A percentile compares a stretch with the other conserved stretches of the same genome.
Conservation (phyloP, 2,113 vertebrate genomes). For the Promerops cafer region DNA sequence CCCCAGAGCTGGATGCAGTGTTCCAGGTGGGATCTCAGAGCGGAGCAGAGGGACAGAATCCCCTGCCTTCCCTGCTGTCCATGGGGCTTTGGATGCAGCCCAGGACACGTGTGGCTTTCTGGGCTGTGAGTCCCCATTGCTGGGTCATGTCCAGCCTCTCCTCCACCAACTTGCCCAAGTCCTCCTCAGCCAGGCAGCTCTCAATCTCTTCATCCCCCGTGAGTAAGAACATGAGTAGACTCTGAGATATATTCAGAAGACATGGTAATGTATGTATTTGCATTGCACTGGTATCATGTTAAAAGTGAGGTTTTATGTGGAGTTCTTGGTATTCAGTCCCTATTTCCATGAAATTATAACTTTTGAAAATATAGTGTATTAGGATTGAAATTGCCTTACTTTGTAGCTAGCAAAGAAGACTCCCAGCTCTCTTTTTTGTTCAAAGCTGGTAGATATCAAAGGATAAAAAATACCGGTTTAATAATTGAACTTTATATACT, state of each 20-base stretch:
- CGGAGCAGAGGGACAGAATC: background rate
- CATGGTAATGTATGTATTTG: background rate
- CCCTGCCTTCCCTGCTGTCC: background rate
- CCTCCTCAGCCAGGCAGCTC: background rate
- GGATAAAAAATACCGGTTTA: background rate
- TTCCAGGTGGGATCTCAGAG: background rate
- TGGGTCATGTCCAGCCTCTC: background rate
- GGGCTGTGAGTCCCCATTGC: background rate
- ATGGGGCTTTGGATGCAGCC: background rate
- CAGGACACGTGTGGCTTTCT: background rate
- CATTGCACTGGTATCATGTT: background rate
- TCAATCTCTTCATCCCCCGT: fast-evolving
- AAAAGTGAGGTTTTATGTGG: background rate
- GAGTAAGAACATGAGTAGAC: background rate
- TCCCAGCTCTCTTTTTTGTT: background rate
- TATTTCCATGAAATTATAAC: background rate
- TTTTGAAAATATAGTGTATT: background rate
- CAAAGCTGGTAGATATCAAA: background rate
- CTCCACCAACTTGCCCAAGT: background rate
- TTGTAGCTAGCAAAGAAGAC: background rate
- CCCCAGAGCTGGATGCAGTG: background rate
- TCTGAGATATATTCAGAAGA: background rate
- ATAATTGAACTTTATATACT: background rate
- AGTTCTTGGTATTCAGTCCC: background rate
- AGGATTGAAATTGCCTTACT: background rate